Evolutionary conservation across 1,140 invertebrate species (phyloP), one percentile per base, ranked within the genome.

Genomic region (Cyrtorhinus lividipennis): DNA sequence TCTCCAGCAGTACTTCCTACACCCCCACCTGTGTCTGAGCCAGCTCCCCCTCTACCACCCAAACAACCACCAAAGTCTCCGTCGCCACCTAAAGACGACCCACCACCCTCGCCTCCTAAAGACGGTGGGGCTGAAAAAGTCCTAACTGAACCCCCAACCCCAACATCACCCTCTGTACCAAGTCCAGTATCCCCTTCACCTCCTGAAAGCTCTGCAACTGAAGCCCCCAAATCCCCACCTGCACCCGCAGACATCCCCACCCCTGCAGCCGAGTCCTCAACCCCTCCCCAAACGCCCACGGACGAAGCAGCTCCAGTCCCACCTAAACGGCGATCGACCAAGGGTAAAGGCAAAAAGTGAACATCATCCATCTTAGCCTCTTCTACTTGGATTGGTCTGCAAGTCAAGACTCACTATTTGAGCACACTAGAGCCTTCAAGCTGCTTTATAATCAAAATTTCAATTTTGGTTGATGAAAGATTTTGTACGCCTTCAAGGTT

Each of bases 81-180:
- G 45, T 60, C 66, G 57, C 59, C 64, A n/a, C 57, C 46, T 48
- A 27, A 66, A 65, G 56, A 65, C 61, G 63, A 62, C n/a, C n/a
- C n/a, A n/a, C n/a, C n/a, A 44, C 63, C 62, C 56, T 22, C 64
- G 25, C 56, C 65, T 48, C 63, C 63, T 18, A 65, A 65, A 2
- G 48, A 44, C n/a, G 27, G 58, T 44, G 59, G 64, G 24, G 24
- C 62, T 10, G 60, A 58, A 20, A 59, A 74, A 57, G 71, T 71
- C 15, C 73, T 74, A 53, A 69, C 72, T 8, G 73, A 75, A 67
- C 75, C 76, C 45, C 74, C 75, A 61, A 72, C 77, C 65, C 73
- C 69, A 10, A 73, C 72, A 25, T 67, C 71, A 15, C 72, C 71
- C 30, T 27, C 59, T 46, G 12, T 30, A 8, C 13, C 56, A 3